Conservation (phyloP, 2,113 vertebrate species). For the Strigops habroptila region DNA sequence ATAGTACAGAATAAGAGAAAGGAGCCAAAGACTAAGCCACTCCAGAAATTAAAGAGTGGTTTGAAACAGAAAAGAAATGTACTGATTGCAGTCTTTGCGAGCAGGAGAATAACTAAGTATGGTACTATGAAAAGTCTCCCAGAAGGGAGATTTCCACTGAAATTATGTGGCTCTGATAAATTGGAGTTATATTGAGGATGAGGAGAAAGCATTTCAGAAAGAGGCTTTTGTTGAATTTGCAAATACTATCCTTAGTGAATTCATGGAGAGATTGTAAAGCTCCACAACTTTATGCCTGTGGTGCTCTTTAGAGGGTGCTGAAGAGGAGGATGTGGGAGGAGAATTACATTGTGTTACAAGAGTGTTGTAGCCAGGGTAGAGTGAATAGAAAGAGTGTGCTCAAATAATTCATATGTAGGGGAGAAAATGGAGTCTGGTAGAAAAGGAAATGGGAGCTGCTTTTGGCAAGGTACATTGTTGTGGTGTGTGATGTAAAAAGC, state of each 20-base stretch:
- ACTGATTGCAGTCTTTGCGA: background rate
- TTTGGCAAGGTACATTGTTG: background rate
- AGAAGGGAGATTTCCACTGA: background rate
- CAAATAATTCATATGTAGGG: background rate
- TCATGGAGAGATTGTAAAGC: background rate
- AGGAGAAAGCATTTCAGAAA: background rate
- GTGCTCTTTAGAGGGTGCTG: background rate
- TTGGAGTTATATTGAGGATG: background rate
- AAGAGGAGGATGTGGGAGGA: background rate
- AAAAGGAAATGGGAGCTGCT: background rate
- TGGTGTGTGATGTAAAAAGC: background rate
- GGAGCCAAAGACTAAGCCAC: background rate
- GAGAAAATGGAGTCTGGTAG: background rate
- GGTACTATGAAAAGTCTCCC: background rate
- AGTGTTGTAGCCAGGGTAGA: background rate
- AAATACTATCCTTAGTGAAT: background rate
- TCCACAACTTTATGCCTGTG: background rate
- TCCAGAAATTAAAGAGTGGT: background rate
- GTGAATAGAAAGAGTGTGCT: background rate
- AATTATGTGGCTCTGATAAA: background rate
- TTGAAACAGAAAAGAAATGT: background rate
- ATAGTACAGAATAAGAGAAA: background rate
- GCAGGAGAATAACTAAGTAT: background rate
- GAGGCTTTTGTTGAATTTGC: background rate
- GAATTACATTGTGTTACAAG: background rate